Conservation (phyloP, 2,113 vertebrate species). For the Melanerpes aurifrons region DNA sequence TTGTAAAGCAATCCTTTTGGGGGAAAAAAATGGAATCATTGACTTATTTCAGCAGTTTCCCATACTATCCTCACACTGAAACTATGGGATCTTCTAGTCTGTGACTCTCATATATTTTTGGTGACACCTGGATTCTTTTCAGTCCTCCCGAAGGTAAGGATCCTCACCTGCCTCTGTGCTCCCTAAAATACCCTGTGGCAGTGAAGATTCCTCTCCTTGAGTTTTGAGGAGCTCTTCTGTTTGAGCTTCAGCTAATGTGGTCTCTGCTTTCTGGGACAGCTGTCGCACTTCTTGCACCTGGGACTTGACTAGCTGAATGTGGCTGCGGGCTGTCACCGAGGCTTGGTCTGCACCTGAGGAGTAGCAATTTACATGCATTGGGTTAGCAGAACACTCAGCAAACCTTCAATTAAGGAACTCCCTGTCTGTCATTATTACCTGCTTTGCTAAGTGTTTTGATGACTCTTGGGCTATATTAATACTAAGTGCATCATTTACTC, state of each 20-base stretch:
- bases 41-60: not conserved
- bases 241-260: slow-evolving; percentile 86
- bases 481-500: not conserved
- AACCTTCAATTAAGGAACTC: not conserved
- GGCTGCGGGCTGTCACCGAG: slow-evolving; percentile 79
- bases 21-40: not conserved
- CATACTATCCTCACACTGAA: not conserved
- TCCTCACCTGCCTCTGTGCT: slow-evolving; percentile 55
- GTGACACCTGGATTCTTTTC: not conserved
- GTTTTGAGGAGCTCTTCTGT: slow-evolving; percentile 80
- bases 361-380: not conserved
- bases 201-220: slow-evolving; percentile 30
- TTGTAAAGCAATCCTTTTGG: not conserved
- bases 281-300: slow-evolving; percentile 87
- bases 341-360: slow-evolving; percentile 89
- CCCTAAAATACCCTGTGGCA: not conserved
- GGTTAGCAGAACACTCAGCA: not conserved
- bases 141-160: slow-evolving; percentile 83
- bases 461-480: not conserved
- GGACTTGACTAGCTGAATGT: slow-evolving; percentile 84
- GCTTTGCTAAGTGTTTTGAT: not conserved
- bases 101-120: not conserved
- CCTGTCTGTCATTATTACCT: not conserved
- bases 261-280: slow-evolving; percentile 85
- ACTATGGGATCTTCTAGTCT: not conserved